Base-by-base conservation (phyloP, 2,888 invertebrate species). In the Taphrorychus bicolor region DNA sequence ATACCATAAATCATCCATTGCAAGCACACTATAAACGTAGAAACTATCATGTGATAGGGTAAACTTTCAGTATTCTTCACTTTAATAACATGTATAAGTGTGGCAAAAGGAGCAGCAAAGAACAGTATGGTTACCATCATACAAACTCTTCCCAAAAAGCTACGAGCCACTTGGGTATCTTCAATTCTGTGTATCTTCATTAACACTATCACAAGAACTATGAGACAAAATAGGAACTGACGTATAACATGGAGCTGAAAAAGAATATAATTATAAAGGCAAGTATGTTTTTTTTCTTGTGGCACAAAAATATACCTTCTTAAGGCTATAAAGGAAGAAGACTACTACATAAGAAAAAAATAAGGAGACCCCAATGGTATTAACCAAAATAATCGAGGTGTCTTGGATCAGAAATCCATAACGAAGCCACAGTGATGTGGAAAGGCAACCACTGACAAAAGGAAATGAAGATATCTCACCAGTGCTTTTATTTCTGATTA, bases 1-100 rank as follows among this genome's bases (percentile, higher is more conserved):
- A 88, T 80, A 23, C 97, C 97, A 83, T 97, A 97, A 1, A 90
- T 79, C 71, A 90, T 88, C 97, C 97, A 97, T 74, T 94, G 88
- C 19, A 88, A 82, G 5, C 92, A 91, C 4, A 94, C 93, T 58
- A 94, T 82, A 79, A 95, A 91, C 40, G 93, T 92, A 79, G 92
- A 89, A 45, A 92, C 82, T 79, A 96, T 95, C 77, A 97, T 86
- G 3, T 94, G 92, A 79, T 95, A 92, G 22, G 97, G 96, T 75
- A 97, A 85, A 79, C 91, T 92, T 76, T 95, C 94, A 0, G 94
- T 90, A 79, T 88, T 93, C 81, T 90, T 91, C 4, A 89, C 87
- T 80, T 85, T 87, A 59, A 96, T 84, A 3, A 97, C 95, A 83
- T 95, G 90, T 32, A 92, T 84, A 73, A 95, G 81, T 79, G 91